phyloP scores from a whole-genome alignment of 2,113 vertebrate species.

The Atherinomorus stipes region DNA sequence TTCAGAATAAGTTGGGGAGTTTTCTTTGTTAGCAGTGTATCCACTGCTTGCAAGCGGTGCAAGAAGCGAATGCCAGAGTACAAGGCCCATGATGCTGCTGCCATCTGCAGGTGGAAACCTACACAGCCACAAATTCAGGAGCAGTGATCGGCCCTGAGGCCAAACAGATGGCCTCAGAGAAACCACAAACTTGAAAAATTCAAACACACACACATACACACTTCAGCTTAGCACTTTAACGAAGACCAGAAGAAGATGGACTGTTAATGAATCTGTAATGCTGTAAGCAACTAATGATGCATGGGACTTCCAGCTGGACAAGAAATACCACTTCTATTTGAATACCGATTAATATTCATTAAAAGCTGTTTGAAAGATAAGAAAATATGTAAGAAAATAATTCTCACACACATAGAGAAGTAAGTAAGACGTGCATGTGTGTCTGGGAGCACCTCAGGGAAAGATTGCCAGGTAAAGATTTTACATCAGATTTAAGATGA shows the following conservation, averaged over 20 bases:
- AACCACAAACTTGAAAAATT: neutral
- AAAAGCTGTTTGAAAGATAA: constrained; percentile 37
- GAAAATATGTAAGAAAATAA: too few relatives aligned
- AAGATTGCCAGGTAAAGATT: neutral
- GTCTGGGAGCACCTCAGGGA: neutral
- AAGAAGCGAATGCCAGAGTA: neutral
- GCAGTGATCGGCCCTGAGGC: neutral
- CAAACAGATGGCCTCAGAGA: constrained; percentile 45
- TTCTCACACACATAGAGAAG: too few relatives aligned
- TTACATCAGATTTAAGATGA: neutral
- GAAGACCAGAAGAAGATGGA: constrained; percentile 17
- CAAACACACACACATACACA: constrained; percentile 26
- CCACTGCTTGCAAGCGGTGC: constrained; percentile 2
- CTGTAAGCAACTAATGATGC: constrained; percentile 38
- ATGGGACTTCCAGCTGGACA: constrained; percentile 38
- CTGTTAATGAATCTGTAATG: constrained; percentile 17
- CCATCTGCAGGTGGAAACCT: constrained; percentile 61
- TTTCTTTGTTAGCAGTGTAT: neutral
- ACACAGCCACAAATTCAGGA: constrained; percentile 13
- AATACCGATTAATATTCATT: constrained; percentile 54
- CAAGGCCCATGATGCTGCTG: constrained; percentile 37
- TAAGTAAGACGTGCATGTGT: constrained; percentile 5
- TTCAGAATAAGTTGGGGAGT: neutral
- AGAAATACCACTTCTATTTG: constrained; percentile 2
- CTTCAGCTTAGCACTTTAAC: constrained; percentile 10